Conservation (phyloP, 2,888 invertebrate genomes). For the Acleris sparsana region DNA sequence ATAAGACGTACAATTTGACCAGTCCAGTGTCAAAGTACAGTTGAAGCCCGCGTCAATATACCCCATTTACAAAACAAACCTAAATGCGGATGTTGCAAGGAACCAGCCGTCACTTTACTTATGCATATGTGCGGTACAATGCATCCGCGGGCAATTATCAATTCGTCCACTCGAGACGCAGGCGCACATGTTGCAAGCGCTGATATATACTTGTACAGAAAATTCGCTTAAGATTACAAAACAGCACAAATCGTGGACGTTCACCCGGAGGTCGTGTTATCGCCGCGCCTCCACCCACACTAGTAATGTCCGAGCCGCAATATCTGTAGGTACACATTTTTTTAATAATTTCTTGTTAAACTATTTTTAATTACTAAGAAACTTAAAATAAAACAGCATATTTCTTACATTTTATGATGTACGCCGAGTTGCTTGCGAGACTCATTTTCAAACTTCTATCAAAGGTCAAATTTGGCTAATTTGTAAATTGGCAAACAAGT, state of each 20-base stretch:
- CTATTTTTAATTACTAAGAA: not conserved
- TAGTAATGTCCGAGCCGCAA: conserved; percentile 5
- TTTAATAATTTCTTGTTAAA: not conserved
- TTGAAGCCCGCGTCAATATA: not conserved
- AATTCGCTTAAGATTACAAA: not conserved
- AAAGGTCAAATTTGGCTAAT: too few species aligned
- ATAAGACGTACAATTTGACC: conserved; percentile 5
- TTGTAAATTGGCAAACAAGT: too few species aligned
- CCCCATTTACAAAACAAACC: conserved; percentile 14
- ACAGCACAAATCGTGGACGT: conserved; percentile 8
- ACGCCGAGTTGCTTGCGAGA: too few species aligned
- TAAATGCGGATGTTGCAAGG: too few species aligned
- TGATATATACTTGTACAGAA: not conserved
- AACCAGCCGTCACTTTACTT: too few species aligned
- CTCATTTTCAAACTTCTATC: too few species aligned
- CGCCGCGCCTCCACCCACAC: conserved; percentile 8
- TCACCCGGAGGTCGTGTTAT: conserved; percentile 20
- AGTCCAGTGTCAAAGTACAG: conserved; percentile 5
- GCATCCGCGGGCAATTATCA: too few species aligned
- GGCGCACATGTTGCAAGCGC: not conserved
- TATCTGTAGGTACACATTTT: not conserved
- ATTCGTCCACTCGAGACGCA: too few species aligned
- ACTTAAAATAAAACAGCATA: too few species aligned
- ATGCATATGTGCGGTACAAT: too few species aligned
- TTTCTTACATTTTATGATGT: too few species aligned